Percentiles rank a stretch among this genome's conserved stretches.
These are phyloP conservation scores for Vollenhovia emeryi DNA, from an alignment of 1,140 invertebrate genomes.

Conservation along the genomic window DNA sequence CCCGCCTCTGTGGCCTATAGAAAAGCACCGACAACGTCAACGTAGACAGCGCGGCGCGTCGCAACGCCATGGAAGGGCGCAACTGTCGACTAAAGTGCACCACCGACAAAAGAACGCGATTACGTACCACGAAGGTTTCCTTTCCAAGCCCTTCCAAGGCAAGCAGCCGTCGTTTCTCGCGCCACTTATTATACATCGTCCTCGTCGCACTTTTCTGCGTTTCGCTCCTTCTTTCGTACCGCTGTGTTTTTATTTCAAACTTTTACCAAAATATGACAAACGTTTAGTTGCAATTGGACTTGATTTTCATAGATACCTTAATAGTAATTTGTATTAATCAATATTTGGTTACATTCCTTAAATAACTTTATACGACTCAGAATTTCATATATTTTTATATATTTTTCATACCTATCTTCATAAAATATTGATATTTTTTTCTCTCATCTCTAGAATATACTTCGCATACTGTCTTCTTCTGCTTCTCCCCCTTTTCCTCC, in stretches of 20 bases:
- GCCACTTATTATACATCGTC: constrained; percentile 6
- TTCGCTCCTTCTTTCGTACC: background rate
- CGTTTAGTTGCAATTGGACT: background rate
- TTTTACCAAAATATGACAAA: background rate
- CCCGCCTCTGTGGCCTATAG: constrained; percentile 68
- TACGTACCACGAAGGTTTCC: constrained; percentile 32
- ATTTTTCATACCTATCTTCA: background rate
- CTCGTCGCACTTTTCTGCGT: background rate
- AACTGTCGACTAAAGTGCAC: constrained; percentile 69
- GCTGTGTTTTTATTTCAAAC: background rate
- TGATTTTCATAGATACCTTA: background rate
- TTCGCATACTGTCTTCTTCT: background rate
- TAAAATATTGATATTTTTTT: too few species aligned
- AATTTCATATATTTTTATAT: background rate
- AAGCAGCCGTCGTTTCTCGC: background rate
- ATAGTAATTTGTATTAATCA: background rate
- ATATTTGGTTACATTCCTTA: background rate
- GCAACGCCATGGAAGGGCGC: constrained; percentile 61
- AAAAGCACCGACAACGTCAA: constrained; percentile 24
- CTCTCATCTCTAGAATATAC: background rate
- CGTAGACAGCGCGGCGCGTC: constrained; percentile 56
- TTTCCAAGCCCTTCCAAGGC: constrained; percentile 22
- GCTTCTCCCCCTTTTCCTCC: background rate
- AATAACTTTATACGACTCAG: background rate
- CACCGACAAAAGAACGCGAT: constrained; percentile 66